Evolutionary conservation across 1,140 invertebrate species (phyloP).

Genomic region (Scaptomyza montana): DNA sequence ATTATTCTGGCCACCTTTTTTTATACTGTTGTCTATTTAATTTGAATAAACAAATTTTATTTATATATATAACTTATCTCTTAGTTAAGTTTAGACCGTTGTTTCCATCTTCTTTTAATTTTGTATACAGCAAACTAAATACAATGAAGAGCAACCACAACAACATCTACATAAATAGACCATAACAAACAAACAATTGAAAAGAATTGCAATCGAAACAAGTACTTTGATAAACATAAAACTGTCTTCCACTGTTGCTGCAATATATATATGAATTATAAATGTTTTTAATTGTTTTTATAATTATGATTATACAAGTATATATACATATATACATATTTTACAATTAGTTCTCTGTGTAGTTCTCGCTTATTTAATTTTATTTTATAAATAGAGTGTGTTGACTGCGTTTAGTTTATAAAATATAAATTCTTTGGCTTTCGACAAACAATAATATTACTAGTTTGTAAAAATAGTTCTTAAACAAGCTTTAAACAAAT

Average conservation of each 20-base stretch:
- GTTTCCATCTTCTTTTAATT: slow-evolving; percentile 39
- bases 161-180: slow-evolving; percentile 42
- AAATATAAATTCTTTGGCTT: slow-evolving; percentile 28
- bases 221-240: slow-evolving; percentile 36
- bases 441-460: slow-evolving; percentile 18
- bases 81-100: slow-evolving; percentile 46
- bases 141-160: slow-evolving; percentile 24
- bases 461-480: slow-evolving; percentile 36
- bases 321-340: slow-evolving; percentile 10
- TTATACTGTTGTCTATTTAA: slow-evolving; percentile 78
- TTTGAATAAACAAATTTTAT: slow-evolving; percentile 65
- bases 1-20: slow-evolving; percentile 62
- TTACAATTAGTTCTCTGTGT: slow-evolving; percentile 35
- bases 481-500: slow-evolving; percentile 51
- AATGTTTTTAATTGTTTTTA: slow-evolving; percentile 35
- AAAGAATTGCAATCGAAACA: slow-evolving; percentile 38
- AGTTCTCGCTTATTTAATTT: slow-evolving; percentile 43
- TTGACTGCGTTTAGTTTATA: slow-evolving; percentile 47
- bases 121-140: slow-evolving; percentile 42
- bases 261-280: slow-evolving; percentile 76
- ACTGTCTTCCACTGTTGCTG: slow-evolving; percentile 83
- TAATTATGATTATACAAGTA: slow-evolving; percentile 22
- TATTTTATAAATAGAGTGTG: slow-evolving; percentile 43
- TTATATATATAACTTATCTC: slow-evolving; percentile 39
- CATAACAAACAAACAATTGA: slow-evolving; percentile 18